Evolutionary conservation across 2,888 invertebrate genomes (phyloP), one percentile per base, ranked within the genome.

Genomic region (Aradus depressus): DNA sequence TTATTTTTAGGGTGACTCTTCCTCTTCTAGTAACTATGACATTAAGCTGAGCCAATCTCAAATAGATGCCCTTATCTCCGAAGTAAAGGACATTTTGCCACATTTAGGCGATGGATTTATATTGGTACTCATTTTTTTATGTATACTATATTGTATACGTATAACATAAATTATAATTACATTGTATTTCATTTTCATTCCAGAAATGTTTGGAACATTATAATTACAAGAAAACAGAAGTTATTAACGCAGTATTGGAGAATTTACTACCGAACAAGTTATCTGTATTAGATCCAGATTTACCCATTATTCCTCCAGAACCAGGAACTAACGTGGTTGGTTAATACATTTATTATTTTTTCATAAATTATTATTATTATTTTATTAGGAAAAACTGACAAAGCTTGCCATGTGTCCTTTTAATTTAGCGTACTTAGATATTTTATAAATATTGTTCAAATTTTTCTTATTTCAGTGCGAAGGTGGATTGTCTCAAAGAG

Each of bases 161-260:
- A 28, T 6, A 28, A 10, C 8, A 28, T 21, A 41, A 23, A 8
- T 41, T 41, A 23, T 41, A 41, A 41, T 23, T 41, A 42, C 44
- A 45, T 34, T 44, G 35, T 44, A 53, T 62, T 61, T 44, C 50
- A 64, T 65, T 77, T 0, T 78, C 78, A 55, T 74, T 81, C 26
- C 68, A 88, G 67, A 75, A 76, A 63, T 83, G 90, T 60, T 70
- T 93, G 48, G 74, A 83, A 60, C 76, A 84, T 62, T 89, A 85
- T 62, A 77, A 83, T 18, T 83, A 79, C 66, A 76, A 82, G 60
- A 72, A 80, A 1, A 84, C 82, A 59, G 74, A 77, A 59, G 88
- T 89, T 3, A 82, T 95, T 53, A 81, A 88, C 64, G 84, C 85
- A 41, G 72, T 93, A 53, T 68, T 95, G 43, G 92, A 92, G 67